A percentile compares a stretch with the other conserved stretches of the same genome.
phyloP scores from a whole-genome alignment of 1,140 invertebrate genomes.

The Trichogramma pretiosum region DNA sequence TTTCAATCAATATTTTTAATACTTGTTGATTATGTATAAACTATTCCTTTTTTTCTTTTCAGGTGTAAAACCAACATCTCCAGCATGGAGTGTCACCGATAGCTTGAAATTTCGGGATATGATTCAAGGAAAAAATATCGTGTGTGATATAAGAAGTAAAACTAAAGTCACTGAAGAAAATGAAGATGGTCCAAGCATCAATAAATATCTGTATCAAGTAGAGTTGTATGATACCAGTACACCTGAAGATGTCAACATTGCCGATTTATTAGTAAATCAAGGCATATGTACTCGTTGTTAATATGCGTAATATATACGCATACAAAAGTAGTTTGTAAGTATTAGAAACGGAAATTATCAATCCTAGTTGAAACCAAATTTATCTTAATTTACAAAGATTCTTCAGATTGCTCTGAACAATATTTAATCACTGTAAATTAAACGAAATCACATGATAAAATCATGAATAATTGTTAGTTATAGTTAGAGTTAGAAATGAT shows the following conservation, averaged over 20 bases:
- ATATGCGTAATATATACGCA: too few relatives aligned
- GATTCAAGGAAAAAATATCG: slow-evolving; percentile 2
- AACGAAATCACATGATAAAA: too few relatives aligned
- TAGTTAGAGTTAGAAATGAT: too few relatives aligned
- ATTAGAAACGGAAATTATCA: neutral
- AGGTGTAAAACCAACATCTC: slow-evolving; percentile 2
- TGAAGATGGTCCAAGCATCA: neutral
- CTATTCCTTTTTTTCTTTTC: neutral
- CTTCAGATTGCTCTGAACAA: too few relatives aligned
- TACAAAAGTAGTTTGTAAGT: neutral
- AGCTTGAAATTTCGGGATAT: neutral
- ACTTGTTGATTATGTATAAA: neutral
- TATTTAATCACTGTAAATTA: too few relatives aligned
- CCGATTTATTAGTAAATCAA: slow-evolving; percentile 1
- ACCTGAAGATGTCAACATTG: slow-evolving; percentile 3
- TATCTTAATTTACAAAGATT: too few relatives aligned
- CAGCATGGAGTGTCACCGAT: neutral
- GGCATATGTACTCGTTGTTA: too few relatives aligned
- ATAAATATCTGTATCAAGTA: neutral
- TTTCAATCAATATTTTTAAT: neutral
- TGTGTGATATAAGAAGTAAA: neutral
- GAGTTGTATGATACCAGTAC: neutral
- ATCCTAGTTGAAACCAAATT: too few relatives aligned
- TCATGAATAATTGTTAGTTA: too few relatives aligned
- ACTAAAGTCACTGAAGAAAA: neutral